Evolutionary conservation across 2,888 invertebrate genomes (phyloP), one percentile per base, ranked within the genome.

Genomic region (Tolmerus cingulatus): DNA sequence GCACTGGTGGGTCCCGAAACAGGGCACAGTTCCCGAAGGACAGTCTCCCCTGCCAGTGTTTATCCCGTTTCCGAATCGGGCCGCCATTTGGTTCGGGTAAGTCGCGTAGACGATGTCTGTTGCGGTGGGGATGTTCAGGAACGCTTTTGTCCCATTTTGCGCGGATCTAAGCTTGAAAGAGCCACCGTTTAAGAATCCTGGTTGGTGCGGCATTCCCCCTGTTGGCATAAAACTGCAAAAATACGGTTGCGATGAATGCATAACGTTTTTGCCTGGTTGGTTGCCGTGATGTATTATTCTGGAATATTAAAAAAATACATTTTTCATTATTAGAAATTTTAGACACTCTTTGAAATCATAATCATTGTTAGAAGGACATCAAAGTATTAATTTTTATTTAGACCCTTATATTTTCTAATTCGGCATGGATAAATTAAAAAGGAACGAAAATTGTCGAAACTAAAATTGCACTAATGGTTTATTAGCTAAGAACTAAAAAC

Each of bases 1-100:
- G 91, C 95, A 96, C 89, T 93, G 91, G 78, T 91, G 89, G 5
- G 90, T 90, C 88, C 90, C 27, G 23, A 91, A 91, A 88, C 93
- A 93, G 9, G 91, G 90, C 3, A 91, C 78, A 66, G 91, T 90
- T 5, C 90, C 91, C 0, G 88, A 86, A 2, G 90, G 85, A 57
- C 92, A 91, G 66, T 90, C 85, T 88, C 86, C 89, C 87, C 87
- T 79, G 40, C 87, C 89, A 14, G 90, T 34, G 30, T 9, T 79
- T 46, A 27, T 16, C 23, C 7, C n/a, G 1, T 9, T n/a, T 2
- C 34, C 55, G 46, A 84, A 23, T 74, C 57, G 90, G 2, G 89
- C 89, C 2, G 90, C 90, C 40, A 90, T 78, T 12, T 88, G 66
- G 19, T 90, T 91, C 79, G 90, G 89, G 86, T 91, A 92, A 0